phyloP scores from a whole-genome alignment of 1,140 invertebrate species.

The Drosophila aff. region DNA sequence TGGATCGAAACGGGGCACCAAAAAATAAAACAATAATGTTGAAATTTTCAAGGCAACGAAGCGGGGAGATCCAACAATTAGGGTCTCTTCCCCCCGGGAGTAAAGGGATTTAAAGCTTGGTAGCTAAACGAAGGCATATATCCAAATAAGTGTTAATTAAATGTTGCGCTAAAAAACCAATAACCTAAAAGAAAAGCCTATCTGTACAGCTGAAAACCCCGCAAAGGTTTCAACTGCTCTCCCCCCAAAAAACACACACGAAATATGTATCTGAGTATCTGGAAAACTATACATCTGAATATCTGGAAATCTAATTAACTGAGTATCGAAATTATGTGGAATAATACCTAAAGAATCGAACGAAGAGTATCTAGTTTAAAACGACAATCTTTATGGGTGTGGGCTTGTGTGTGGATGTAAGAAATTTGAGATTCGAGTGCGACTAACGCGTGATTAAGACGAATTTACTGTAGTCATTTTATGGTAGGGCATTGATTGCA shows the following conservation, averaged over 20 bases:
- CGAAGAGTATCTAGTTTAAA: conserved; percentile 44
- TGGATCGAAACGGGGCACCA: conserved; percentile 30
- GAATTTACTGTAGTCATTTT: conserved; percentile 79
- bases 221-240: conserved; percentile 68
- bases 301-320: conserved; percentile 7
- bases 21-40: conserved; percentile 67
- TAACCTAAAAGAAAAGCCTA: conserved; percentile 2
- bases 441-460: conserved; percentile 79
- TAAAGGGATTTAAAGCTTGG: conserved; percentile 27
- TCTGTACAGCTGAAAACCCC: conserved; percentile 45
- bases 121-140: conserved; percentile 34
- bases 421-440: conserved; percentile 34
- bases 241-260: background rate
- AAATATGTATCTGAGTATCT: conserved; percentile 19
- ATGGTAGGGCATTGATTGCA: conserved; percentile 47
- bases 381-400: conserved; percentile 72
- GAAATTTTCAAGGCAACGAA: conserved; percentile 64
- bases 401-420: conserved; percentile 27
- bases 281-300: conserved; percentile 4
- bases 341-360: conserved; percentile 21
- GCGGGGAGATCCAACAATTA: conserved; percentile 11
- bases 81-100: conserved; percentile 8
- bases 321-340: conserved; percentile 15
- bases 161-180: conserved; percentile 50
- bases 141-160: conserved; percentile 51